Evolutionary conservation across 1,140 invertebrate genomes (phyloP).

Genomic region (Lepidostoma basale): DNA sequence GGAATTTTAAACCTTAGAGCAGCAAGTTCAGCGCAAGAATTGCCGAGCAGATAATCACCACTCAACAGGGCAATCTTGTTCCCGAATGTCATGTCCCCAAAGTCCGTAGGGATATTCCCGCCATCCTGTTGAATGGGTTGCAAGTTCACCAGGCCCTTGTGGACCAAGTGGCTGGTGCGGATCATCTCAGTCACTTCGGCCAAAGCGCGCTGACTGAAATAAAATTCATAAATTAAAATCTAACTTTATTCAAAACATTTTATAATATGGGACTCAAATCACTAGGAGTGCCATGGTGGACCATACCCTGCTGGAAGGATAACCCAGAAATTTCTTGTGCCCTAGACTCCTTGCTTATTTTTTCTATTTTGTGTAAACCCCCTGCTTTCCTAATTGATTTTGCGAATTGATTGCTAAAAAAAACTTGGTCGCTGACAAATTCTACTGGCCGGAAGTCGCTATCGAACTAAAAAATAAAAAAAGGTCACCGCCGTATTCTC

Average conservation of each 20-base stretch:
- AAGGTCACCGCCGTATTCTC: too few relatives aligned
- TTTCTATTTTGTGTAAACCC: too few relatives aligned
- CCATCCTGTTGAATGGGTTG: slow-evolving; percentile 62
- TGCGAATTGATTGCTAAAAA: too few relatives aligned
- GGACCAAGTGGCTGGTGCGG: slow-evolving; percentile 91
- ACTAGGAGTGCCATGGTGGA: too few relatives aligned
- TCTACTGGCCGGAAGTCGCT: too few relatives aligned
- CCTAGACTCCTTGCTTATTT: too few relatives aligned
- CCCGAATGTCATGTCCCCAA: slow-evolving; percentile 87
- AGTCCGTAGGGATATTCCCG: slow-evolving; percentile 56
- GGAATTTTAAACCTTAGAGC: slow-evolving; percentile 80
- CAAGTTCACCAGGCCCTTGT: slow-evolving; percentile 90
- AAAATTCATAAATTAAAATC: slow-evolving; percentile 1
- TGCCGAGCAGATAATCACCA: slow-evolving; percentile 91
- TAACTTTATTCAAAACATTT: background rate
- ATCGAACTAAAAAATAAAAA: too few relatives aligned
- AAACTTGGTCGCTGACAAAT: too few relatives aligned
- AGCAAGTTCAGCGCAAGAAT: slow-evolving; percentile 86
- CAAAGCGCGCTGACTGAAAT: slow-evolving; percentile 79
- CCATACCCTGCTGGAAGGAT: too few relatives aligned
- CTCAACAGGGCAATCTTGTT: slow-evolving; percentile 94
- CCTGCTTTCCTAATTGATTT: too few relatives aligned
- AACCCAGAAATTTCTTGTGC: too few relatives aligned
- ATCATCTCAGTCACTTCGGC: slow-evolving; percentile 99
- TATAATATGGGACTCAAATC: too few relatives aligned